Base-by-base conservation (phyloP, 2,113 vertebrate genomes). In the Lanius ludovicianus region DNA sequence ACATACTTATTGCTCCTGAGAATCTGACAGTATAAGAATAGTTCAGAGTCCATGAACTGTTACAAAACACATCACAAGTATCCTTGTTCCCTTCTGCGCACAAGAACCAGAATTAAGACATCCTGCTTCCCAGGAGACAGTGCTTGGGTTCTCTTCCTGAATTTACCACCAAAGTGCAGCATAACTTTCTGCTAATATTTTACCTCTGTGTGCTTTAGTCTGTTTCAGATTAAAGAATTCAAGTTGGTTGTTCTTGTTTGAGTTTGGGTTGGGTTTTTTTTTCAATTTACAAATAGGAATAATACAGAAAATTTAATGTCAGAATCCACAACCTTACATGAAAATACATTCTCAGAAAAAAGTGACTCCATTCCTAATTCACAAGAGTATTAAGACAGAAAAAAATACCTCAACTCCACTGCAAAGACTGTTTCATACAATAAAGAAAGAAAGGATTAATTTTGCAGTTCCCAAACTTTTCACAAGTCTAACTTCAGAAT, bases 91-190 rank as follows among this genome's bases (percentile, higher is more conserved):
- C 30, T 21, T 27, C 19, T 49, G 15, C 31, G 71, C 39, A 64
- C 19, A 56, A 56, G 52, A 60, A 39, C 7, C 7, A 74, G 50
- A 95, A 90, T 70, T 89, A 87, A 89, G 50, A 70, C 9, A 71
- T 7, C 12, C 31, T 71, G 42, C 39, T 67, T 84, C 56, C 27
- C 56, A 64, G 59, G 2, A 69, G 49, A 60, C 20, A 71, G 17
- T 16, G 15, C n/a, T 41, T 52, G 3, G 7, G 24, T 22, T 86
- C 52, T 82, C 6, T n/a, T 71, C 37, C 33, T 59, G 50, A 91
- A 25, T 14, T n/a, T 62, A 56, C 3, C 10, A 8, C 13, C 52
- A 33, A 56, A 9, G 13, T 2, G 9, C 1, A 16, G 11, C 1
- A 0, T 9, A 9, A 56, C 11, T 13, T 78, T 87, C 52, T 47